A percentile compares a stretch with the other conserved stretches of the same genome.
Conservation (phyloP, 2,113 vertebrate species). For the Pangasianodon gigas region DNA sequence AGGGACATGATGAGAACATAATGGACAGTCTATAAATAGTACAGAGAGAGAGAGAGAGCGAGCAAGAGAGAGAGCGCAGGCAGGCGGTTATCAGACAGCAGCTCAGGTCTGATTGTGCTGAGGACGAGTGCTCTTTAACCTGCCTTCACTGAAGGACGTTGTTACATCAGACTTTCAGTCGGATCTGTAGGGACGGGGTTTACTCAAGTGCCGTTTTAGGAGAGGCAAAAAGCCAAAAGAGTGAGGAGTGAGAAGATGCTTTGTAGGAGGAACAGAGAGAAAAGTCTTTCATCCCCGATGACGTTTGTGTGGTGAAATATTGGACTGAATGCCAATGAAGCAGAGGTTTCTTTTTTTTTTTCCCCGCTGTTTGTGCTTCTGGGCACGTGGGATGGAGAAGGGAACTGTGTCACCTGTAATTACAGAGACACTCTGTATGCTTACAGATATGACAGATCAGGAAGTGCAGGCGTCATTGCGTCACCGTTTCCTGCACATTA, state of each 20-base stretch:
- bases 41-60: background rate
- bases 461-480: background rate
- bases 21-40: conserved; percentile 44
- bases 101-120: background rate
- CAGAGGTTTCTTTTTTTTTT: background rate
- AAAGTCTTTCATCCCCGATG: conserved; percentile 39
- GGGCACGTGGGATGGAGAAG: conserved; percentile 20
- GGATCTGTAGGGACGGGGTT: background rate
- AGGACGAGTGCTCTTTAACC: background rate
- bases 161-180: background rate
- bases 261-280: conserved; percentile 14
- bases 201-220: background rate
- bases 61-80: background rate
- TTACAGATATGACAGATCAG: conserved; percentile 32
- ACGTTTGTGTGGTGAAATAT: conserved; percentile 31
- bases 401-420: conserved; percentile 52
- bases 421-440: conserved; percentile 31
- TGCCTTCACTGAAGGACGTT: background rate
- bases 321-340: conserved; percentile 27
- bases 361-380: background rate
- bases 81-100: background rate
- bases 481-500: background rate
- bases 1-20: conserved; percentile 25
- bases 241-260: background rate
- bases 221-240: background rate